Base-by-base conservation (phyloP, 1,140 invertebrate genomes). In the Drosophila ficusphila region DNA sequence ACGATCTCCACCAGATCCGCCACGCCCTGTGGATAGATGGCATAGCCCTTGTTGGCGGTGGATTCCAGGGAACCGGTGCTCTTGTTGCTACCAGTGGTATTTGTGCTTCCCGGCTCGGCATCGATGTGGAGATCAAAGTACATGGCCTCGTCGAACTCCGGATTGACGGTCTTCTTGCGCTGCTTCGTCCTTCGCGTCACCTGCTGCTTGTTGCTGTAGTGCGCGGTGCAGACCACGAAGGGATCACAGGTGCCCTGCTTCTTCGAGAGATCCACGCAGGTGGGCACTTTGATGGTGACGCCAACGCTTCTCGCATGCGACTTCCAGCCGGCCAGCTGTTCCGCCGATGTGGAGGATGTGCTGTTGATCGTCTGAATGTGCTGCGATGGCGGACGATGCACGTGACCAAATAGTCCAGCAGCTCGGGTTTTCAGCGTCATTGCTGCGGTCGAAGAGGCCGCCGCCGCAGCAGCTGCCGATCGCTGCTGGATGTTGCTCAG, bases 241-340 rank as follows among this genome's bases (percentile, higher is more conserved):
- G 97, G 96, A 93, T 98, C 97, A 93, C 97, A 98, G 79, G 95
- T 94, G 86, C 96, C 96, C 92, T 97, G 97, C 90, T 96, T 96
- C 62, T 97, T 95, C 52, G 96, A 96, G 85, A 98, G 93, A 92
- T 98, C 97, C 78, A 94, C 95, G 92, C 97, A 98, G 92, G 97
- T 96, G 64, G 95, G 93, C 38, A 98, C 94, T 68, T 95, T 90
- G 36, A 95, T 92, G 36, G 92, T 92, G 9, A 95, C 83, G 6
- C 86, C 76, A 16, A 81, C 68, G 53, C 71, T 75, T 23, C 82
- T 46, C 4, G 70, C 68, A 42, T 72, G 16, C 39, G 83, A 76
- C 44, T 77, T 79, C 89, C 79, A 90, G 44, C 88, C 90, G 31
- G 76, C 74, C 41, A 64, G 18, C 36, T 89, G 85, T 51, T 86